Evolutionary conservation across 2,888 invertebrate species (phyloP).

Genomic region (Eupithecia vulgata): DNA sequence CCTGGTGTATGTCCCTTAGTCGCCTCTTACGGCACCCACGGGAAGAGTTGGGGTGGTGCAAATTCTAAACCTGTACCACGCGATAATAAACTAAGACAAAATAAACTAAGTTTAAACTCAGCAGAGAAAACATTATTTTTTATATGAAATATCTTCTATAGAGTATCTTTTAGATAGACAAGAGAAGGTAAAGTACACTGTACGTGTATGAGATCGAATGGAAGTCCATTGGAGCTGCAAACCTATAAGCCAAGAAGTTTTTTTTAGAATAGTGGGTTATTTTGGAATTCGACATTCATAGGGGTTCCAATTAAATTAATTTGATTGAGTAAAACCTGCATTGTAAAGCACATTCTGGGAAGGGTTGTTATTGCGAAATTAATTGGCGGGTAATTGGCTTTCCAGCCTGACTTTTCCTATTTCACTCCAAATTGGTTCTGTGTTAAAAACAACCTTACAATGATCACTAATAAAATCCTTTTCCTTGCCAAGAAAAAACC

Average conservation of each 20-base stretch:
- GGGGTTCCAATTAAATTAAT: conserved; percentile 31
- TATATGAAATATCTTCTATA: neutral
- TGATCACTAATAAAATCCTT: neutral
- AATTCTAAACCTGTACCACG: no score
- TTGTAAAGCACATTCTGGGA: conserved; percentile 31
- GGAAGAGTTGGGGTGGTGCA: no score
- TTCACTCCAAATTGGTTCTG: conserved; percentile 11
- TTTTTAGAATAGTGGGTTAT: neutral
- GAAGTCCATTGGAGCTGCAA: neutral
- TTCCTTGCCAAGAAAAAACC: neutral
- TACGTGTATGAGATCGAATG: neutral
- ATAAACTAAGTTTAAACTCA: neutral
- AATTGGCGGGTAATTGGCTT: conserved; percentile 80
- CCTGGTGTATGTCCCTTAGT: no score
- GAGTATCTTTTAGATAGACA: neutral
- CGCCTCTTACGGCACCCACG: no score
- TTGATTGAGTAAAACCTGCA: conserved; percentile 35
- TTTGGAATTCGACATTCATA: conserved; percentile 8
- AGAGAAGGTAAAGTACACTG: neutral
- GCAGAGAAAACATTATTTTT: neutral
- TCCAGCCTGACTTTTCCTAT: conserved; percentile 60
- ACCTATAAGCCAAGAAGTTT: neutral
- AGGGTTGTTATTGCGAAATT: conserved; percentile 76
- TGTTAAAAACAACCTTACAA: neutral
- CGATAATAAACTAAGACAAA: no score